Evolutionary conservation across 1,140 invertebrate genomes (phyloP).

Genomic region (Calephelis nemesis): DNA sequence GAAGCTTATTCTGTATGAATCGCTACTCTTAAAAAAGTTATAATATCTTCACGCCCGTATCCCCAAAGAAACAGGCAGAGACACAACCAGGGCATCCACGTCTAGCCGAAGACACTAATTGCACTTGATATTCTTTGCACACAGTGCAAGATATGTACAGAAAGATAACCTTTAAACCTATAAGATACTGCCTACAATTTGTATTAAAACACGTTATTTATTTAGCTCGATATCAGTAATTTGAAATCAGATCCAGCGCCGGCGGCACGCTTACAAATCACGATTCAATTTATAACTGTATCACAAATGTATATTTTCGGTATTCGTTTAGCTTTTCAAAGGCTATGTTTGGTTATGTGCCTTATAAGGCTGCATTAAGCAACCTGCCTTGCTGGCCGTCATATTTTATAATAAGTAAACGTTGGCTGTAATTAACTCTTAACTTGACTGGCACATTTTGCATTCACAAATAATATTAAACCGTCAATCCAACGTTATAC

Average conservation of each 20-base stretch:
- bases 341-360: conserved; percentile 12
- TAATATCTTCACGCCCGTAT: no score
- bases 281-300: conserved; percentile 11
- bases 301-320: conserved; percentile 15
- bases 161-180: neutral
- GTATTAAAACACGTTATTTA: conserved; percentile 4
- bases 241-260: conserved; percentile 8
- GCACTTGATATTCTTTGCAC: no score
- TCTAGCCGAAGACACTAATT: no score
- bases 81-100: no score
- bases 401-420: conserved; percentile 6
- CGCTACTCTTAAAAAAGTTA: no score
- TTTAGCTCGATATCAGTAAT: neutral
- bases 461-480: conserved; percentile 2
- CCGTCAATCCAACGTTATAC: neutral
- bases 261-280: conserved; percentile 9
- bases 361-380: conserved; percentile 8
- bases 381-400: conserved; percentile 4
- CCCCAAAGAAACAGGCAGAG: no score
- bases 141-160: no score
- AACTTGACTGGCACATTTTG: conserved; percentile 4
- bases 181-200: conserved; percentile 5
- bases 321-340: neutral
- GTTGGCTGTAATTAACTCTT: neutral
- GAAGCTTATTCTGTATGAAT: no score